Conservation (phyloP, 2,888 invertebrate genomes). For the Morinoia aosen region DNA sequence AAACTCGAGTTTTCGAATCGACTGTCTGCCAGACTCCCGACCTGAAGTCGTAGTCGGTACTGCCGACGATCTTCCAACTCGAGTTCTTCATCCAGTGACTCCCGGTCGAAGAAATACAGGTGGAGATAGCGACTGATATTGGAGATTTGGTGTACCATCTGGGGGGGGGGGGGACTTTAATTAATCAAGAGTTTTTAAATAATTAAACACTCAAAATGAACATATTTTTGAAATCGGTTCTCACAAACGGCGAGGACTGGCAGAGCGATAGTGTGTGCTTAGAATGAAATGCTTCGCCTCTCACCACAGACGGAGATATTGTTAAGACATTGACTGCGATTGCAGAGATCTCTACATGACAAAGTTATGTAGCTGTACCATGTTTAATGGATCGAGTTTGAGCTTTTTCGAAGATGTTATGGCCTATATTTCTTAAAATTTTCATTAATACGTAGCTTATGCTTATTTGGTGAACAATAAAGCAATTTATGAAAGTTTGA, state of each 20-base stretch:
- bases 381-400: too few species aligned
- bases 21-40: background rate
- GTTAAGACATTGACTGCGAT: background rate
- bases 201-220: background rate
- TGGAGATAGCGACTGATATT: conserved; percentile 30
- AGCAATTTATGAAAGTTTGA: background rate
- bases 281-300: background rate
- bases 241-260: background rate
- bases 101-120: conserved; percentile 16
- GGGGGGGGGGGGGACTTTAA: background rate
- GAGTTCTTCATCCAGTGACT: conserved; percentile 12
- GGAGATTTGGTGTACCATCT: conserved; percentile 8
- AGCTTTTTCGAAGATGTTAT: too few species aligned
- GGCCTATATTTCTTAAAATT: too few species aligned
- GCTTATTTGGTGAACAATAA: background rate
- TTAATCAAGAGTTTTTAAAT: background rate
- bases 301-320: background rate
- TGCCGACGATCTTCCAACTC: background rate
- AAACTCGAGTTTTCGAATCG: background rate
- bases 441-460: background rate
- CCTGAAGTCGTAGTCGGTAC: background rate
- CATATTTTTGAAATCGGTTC: background rate
- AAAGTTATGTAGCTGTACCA: too few species aligned
- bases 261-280: background rate
- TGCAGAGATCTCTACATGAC: background rate